These are phyloP conservation scores for Notarius quadriscutis DNA, from an alignment of 2,113 vertebrate genomes.

Conservation along the genomic window DNA sequence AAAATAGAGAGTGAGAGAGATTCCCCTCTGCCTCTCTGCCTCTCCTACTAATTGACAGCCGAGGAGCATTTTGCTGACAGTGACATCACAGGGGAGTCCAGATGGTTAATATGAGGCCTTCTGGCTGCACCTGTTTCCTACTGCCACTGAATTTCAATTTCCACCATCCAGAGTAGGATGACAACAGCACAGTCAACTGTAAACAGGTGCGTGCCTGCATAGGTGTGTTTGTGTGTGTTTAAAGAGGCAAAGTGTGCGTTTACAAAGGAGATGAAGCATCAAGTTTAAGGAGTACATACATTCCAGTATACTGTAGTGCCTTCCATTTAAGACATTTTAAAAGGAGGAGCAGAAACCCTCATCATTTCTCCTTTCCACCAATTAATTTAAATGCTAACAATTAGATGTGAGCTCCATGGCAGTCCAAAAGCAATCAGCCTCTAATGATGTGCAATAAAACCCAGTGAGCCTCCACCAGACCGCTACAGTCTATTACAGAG, in stretches of 20 bases:
- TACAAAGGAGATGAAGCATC: background rate
- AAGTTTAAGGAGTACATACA: background rate
- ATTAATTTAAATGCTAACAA: conserved; percentile 78
- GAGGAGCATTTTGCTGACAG: conserved; percentile 49
- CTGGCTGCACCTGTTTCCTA: conserved; percentile 59
- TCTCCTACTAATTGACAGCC: conserved; percentile 57
- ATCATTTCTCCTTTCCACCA: conserved; percentile 64
- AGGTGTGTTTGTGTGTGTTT: conserved; percentile 20
- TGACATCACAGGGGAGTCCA: conserved; percentile 57
- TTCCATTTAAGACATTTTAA: conserved; percentile 8
- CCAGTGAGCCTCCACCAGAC: conserved; percentile 48
- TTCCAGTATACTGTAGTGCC: background rate
- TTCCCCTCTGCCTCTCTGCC: conserved; percentile 45
- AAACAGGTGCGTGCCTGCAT: conserved; percentile 41
- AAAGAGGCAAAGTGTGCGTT: conserved; percentile 20
- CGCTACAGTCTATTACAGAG: conserved; percentile 50
- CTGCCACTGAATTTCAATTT: conserved; percentile 53
- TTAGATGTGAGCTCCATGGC: conserved; percentile 75
- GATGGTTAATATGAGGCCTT: conserved; percentile 57
- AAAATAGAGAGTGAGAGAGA: conserved; percentile 38
- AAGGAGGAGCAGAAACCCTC: conserved; percentile 20
- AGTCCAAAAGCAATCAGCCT: conserved; percentile 73
- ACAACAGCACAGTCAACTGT: conserved; percentile 48
- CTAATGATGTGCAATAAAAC: conserved; percentile 76
- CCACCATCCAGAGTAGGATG: conserved; percentile 32